Evolutionary conservation across 2,113 vertebrate genomes (phyloP).

Genomic region (Albula goreensis): DNA sequence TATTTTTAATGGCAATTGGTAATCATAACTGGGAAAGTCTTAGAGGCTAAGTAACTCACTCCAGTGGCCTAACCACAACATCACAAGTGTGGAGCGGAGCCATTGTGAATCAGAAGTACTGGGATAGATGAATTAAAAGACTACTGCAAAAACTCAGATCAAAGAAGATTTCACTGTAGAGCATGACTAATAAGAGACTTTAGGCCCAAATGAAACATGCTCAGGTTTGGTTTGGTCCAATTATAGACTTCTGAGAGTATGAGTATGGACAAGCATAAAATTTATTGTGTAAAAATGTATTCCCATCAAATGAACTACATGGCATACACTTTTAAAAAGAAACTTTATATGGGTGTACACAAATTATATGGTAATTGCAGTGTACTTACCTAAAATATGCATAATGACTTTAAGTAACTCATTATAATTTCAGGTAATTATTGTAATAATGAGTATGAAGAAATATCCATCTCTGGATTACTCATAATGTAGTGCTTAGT

Average conservation of each 20-base stretch:
- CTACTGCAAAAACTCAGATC: background rate
- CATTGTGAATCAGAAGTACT: background rate
- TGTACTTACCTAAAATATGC: background rate
- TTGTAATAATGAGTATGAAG: too few species aligned
- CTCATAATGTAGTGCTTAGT: too few species aligned
- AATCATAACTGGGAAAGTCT: background rate
- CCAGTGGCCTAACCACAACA: background rate
- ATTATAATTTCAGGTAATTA: too few species aligned
- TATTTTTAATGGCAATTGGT: too few species aligned
- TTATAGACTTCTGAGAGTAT: background rate
- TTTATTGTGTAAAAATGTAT: background rate
- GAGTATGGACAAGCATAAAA: background rate
- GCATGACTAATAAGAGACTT: background rate
- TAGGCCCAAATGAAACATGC: constrained; percentile 4
- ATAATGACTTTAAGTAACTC: too few species aligned
- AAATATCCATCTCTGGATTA: too few species aligned
- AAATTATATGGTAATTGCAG: background rate
- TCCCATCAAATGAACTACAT: background rate
- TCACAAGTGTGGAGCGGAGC: background rate
- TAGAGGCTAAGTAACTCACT: background rate
- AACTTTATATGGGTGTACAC: background rate
- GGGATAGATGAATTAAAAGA: background rate
- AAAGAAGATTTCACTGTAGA: background rate
- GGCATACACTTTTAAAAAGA: background rate
- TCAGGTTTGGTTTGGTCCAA: background rate